These are phyloP conservation scores for Falco naumanni DNA, from an alignment of 2,797 vertebrate species.

Conservation along the genomic window DNA sequence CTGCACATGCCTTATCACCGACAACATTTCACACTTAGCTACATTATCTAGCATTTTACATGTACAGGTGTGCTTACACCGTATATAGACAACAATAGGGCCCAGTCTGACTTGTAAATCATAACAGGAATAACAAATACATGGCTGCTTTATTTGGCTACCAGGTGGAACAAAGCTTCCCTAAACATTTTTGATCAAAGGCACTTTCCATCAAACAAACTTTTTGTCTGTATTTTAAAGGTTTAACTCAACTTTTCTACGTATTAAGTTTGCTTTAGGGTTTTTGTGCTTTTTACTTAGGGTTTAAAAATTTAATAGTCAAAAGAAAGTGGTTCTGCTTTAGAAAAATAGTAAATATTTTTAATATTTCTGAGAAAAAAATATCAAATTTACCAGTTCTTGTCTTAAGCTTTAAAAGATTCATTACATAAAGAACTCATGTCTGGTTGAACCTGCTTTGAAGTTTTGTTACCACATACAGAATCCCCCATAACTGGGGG, in stretches of 20 bases:
- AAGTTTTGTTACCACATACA: not conserved
- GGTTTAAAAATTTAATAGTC: not conserved
- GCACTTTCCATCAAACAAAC: constrained; percentile 49
- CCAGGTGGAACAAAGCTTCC: constrained; percentile 49
- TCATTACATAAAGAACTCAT: not conserved
- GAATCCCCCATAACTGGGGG: not conserved
- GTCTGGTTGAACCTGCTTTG: not conserved
- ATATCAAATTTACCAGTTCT: not conserved
- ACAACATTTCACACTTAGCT: not conserved
- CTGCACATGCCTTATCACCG: not conserved
- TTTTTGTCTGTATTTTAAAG: constrained; percentile 43
- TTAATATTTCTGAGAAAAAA: not conserved
- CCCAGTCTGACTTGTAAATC: constrained; percentile 13
- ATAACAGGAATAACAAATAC: constrained; percentile 35
- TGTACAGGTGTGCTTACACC: constrained; percentile 17
- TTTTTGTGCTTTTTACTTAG: not conserved
- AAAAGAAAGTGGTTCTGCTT: not conserved
- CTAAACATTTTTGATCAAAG: constrained; percentile 68
- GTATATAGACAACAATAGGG: not conserved
- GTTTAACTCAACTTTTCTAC: not conserved
- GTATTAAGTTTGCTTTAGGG: not conserved
- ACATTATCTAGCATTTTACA: not conserved
- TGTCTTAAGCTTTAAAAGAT: not conserved
- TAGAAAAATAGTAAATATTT: not conserved
- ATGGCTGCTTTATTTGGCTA: constrained; percentile 32